Conservation (phyloP, 2,797 vertebrate species). For the Corythornis leucogaster region DNA sequence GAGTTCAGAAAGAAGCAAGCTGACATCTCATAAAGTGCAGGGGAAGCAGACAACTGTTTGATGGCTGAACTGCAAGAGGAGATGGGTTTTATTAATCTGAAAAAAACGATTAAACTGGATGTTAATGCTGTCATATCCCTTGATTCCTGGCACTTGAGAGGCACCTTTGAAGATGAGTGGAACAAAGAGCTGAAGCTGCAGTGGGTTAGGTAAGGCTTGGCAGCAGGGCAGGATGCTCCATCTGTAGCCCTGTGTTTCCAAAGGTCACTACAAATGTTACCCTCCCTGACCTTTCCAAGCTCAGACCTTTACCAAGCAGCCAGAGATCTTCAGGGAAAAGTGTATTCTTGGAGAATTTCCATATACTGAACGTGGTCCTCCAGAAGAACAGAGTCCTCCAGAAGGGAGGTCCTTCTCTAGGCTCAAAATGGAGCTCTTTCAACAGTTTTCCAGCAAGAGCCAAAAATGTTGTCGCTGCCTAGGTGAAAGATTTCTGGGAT, state of each 20-base stretch:
- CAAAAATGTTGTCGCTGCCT: background rate
- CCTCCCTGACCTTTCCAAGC: constrained; percentile 47
- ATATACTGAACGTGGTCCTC: background rate
- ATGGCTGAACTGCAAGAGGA: background rate
- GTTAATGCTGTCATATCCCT: background rate
- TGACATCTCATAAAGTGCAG: background rate
- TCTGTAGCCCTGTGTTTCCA: background rate
- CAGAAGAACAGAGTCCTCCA: background rate
- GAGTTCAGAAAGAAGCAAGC: background rate
- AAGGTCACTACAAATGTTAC: constrained; percentile 59
- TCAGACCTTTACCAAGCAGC: background rate
- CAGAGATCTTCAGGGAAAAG: constrained; percentile 20
- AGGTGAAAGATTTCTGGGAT: background rate
- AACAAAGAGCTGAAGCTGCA: background rate
- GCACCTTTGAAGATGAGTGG: background rate
- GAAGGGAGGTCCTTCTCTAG: background rate
- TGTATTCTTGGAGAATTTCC: constrained; percentile 1
- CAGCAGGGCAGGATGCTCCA: background rate
- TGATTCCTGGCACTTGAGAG: background rate
- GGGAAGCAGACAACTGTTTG: background rate
- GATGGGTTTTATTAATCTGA: background rate
- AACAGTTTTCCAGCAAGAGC: background rate
- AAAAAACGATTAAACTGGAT: background rate
- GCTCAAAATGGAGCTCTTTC: background rate
- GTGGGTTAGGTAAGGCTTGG: background rate